phyloP scores from a whole-genome alignment of 2,797 vertebrate species.

The Enteromius argenteus region DNA sequence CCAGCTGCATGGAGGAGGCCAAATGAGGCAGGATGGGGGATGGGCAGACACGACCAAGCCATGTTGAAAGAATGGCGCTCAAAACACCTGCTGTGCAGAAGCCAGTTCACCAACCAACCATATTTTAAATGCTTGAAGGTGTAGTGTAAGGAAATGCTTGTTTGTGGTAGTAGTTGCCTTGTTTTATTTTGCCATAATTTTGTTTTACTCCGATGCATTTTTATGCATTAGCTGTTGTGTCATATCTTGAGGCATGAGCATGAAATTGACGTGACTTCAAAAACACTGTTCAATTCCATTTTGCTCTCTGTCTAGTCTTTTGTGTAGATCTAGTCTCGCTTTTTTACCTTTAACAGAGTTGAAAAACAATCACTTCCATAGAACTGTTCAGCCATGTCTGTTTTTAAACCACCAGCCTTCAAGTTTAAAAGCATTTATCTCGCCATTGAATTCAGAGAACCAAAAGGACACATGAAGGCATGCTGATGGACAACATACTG shows the following conservation, averaged over 20 bases:
- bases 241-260: background rate
- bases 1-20: slow-evolving; percentile 55
- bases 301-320: too few relatives aligned
- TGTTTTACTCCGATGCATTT: background rate
- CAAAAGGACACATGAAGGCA: slow-evolving; percentile 19
- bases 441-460: background rate
- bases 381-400: background rate
- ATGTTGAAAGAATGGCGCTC: slow-evolving; percentile 42
- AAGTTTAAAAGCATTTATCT: slow-evolving; percentile 8
- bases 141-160: slow-evolving; percentile 26
- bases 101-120: slow-evolving; percentile 48
- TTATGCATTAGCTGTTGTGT: background rate
- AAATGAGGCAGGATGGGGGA: slow-evolving; percentile 33
- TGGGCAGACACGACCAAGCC: slow-evolving; percentile 37
- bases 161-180: slow-evolving; percentile 32
- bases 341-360: background rate
- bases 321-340: too few relatives aligned
- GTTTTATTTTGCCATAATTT: background rate
- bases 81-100: slow-evolving; percentile 64
- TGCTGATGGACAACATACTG: slow-evolving; percentile 46
- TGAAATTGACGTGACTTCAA: background rate
- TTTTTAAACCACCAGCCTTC: slow-evolving; percentile 25
- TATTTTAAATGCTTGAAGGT: slow-evolving; percentile 35
- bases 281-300: background rate
- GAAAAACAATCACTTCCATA: background rate